Percentiles rank a stretch among this genome's conserved stretches.
Evolutionary conservation across 1,140 invertebrate species (phyloP).

Genomic region (Panonychus citri): DNA sequence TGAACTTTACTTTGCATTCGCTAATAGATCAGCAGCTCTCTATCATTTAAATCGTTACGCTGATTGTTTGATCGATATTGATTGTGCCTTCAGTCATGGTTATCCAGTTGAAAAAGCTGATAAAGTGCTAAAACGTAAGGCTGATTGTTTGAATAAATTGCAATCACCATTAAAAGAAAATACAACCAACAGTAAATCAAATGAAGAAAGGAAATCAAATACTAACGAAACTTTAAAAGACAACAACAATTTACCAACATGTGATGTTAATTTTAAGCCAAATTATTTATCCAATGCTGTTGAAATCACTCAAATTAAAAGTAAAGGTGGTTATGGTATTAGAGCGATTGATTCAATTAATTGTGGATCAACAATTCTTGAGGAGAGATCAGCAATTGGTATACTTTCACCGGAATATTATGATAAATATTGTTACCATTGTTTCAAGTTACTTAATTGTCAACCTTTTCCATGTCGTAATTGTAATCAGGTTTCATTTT

Average conservation of each 20-base stretch:
- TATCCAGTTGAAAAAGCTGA: conserved; percentile 43
- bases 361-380: background rate
- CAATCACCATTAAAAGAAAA: conserved; percentile 34
- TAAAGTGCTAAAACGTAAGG: conserved; percentile 50
- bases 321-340: background rate
- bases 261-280: background rate
- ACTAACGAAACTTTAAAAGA: background rate
- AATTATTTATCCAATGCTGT: background rate
- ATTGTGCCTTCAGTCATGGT: conserved; percentile 36
- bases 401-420: conserved; percentile 39
- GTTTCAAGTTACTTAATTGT: conserved; percentile 35
- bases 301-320: background rate
- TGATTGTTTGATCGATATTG: conserved; percentile 33
- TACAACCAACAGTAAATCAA: background rate
- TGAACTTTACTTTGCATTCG: conserved; percentile 46
- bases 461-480: conserved; percentile 29
- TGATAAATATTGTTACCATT: conserved; percentile 35
- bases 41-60: conserved; percentile 49
- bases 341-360: background rate
- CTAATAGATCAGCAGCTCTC: conserved; percentile 64
- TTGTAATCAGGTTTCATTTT: conserved; percentile 1
- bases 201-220: background rate
- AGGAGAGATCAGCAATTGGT: conserved; percentile 29
- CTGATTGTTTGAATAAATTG: conserved; percentile 46
- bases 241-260: background rate